Conservation (phyloP, 2,888 invertebrate species). For the Agrochola lychnidis region DNA sequence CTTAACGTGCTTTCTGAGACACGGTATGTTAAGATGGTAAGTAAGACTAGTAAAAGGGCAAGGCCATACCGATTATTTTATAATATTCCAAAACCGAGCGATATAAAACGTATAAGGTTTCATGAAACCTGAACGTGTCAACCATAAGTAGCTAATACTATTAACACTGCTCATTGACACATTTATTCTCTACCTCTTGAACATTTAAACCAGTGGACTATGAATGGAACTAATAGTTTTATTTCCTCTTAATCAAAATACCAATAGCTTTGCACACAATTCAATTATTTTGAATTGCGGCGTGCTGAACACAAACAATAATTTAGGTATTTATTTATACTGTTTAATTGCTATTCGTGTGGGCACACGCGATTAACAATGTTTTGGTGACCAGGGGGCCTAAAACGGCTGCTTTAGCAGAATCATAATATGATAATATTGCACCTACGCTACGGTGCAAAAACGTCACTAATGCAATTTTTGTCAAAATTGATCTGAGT, state of each 20-base stretch:
- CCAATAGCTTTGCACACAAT: not conserved
- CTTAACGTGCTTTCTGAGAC: too few species aligned
- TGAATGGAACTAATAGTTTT: not conserved
- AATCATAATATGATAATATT: too few species aligned
- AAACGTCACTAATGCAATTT: too few species aligned
- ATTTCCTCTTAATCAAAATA: conserved; percentile 20
- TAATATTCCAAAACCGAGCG: conserved; percentile 2
- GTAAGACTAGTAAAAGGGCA: conserved; percentile 10
- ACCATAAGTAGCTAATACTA: conserved; percentile 42
- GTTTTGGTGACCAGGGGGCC: conserved; percentile 41
- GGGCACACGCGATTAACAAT: conserved; percentile 24
- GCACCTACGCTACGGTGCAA: too few species aligned
- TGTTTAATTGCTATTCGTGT: conserved; percentile 32
- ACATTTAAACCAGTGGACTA: not conserved
- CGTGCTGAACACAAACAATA: conserved; percentile 18
- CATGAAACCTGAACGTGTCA: conserved; percentile 47
- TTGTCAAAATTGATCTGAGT: too few species aligned
- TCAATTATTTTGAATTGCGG: conserved; percentile 10
- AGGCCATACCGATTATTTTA: conserved; percentile 5
- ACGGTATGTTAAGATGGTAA: too few species aligned
- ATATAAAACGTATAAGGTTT: conserved; percentile 43
- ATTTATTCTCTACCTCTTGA: not conserved
- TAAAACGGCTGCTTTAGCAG: too few species aligned
- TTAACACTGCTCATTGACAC: conserved; percentile 13
- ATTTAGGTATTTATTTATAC: conserved; percentile 32